A percentile compares a stretch with the other conserved stretches of the same genome.
Conservation (phyloP, 2,888 invertebrate species). For the Nephrotoma appendiculata region DNA sequence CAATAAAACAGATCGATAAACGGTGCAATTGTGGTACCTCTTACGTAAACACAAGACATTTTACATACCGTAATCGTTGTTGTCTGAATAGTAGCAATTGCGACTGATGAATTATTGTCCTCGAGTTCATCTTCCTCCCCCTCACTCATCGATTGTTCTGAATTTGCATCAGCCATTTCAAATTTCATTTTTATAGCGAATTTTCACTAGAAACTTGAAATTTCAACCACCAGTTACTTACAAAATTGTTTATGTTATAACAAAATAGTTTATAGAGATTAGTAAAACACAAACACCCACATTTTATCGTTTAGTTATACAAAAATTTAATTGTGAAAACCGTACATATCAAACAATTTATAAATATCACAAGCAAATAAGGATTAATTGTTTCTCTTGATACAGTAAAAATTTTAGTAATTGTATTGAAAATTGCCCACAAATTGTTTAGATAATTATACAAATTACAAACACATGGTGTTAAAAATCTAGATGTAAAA, state of each 20-base stretch:
- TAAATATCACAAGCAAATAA: not conserved
- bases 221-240: not conserved
- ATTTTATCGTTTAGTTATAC: not conserved
- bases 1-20: no score
- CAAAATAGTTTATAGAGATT: not conserved
- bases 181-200: not conserved
- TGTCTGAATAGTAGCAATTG: not conserved
- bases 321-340: not conserved
- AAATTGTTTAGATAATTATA: not conserved
- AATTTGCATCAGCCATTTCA: constrained; percentile 3
- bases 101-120: not conserved
- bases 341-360: not conserved
- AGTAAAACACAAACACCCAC: not conserved
- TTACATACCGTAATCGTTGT: not conserved
- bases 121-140: not conserved
- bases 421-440: not conserved
- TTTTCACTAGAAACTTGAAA: not conserved
- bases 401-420: not conserved
- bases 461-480: not conserved
- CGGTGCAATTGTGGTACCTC: not conserved
- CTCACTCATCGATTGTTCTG: not conserved
- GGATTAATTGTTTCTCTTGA: not conserved
- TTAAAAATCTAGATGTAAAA: not conserved
- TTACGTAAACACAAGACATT: not conserved
- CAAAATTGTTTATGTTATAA: not conserved